Percentiles rank a stretch among this genome's conserved stretches.
These are phyloP conservation scores for Pelusios castaneus DNA, from an alignment of 2,113 vertebrate species.

Conservation along the genomic window DNA sequence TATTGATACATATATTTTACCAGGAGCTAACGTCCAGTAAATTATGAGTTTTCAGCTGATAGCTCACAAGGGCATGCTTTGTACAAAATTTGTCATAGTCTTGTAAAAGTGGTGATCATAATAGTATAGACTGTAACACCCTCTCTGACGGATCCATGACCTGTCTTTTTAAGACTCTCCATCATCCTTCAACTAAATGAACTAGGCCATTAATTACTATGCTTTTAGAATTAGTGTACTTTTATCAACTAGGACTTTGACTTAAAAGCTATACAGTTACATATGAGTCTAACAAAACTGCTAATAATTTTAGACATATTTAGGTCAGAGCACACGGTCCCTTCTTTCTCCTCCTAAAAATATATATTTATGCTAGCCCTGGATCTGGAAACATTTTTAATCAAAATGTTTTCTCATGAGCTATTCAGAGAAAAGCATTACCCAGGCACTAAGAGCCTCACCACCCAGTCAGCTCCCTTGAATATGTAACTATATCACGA, in stretches of 20 bases:
- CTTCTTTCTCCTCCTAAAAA: constrained; percentile 6
- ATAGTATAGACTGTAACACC: neutral
- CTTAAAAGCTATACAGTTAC: constrained; percentile 13
- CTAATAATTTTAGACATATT: constrained; percentile 55
- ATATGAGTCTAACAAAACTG: constrained; percentile 32
- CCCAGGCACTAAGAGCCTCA: neutral
- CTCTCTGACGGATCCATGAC: neutral
- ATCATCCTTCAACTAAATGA: neutral
- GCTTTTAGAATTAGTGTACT: neutral
- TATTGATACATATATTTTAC: neutral
- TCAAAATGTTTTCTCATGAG: constrained; percentile 62
- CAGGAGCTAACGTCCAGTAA: neutral
- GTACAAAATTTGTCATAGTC: neutral
- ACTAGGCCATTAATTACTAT: neutral
- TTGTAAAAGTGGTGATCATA: neutral
- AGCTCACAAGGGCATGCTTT: neutral
- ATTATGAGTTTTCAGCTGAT: neutral
- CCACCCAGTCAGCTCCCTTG: neutral
- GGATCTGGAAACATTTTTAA: constrained; percentile 48
- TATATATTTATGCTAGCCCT: constrained; percentile 65
- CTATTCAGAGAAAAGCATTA: constrained; percentile 44
- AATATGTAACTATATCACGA: neutral
- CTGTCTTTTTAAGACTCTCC: neutral
- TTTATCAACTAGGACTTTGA: neutral
- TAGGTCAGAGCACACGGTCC: constrained; percentile 48